Base-by-base conservation (phyloP, 1,140 invertebrate genomes). In the Aphaenogaster ashmeadi region DNA sequence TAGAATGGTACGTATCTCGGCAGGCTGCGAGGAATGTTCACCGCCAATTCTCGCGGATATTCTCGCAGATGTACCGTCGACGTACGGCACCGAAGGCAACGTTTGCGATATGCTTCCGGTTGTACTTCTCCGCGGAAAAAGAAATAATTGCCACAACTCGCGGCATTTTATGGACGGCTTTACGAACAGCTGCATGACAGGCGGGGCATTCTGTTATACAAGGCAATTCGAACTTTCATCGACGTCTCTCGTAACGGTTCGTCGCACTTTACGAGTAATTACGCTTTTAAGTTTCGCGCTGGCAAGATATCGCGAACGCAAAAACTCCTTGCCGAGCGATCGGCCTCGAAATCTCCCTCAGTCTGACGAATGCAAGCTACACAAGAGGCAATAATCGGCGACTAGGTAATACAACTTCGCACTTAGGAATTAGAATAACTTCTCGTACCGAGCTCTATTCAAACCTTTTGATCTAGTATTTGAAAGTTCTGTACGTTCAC, bases 211-310 rank as follows among this genome's bases (percentile, higher is more conserved):
- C 54, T 71, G 56, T 75, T 78, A 60, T 50, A 27, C 67, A 85
- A 85, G 54, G 18, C 47, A 88, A 89, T 85, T 88, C 64, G 72
- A 88, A 89, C 67, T 60, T 38, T 81, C 47, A 52, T 87, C 66
- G 79, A 21, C 66, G 47, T 87, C 80, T 13, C 56, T 21, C 54
- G n/a, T 18, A 80, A 87, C 27, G 33, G 27, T 50, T 38, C 38
- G 44, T 54, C 15, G 64, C 36, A 8, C 41, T 85, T 89, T 64
- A 88, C 33, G 79, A 89, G 44, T 71, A 62, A 88, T 71, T 21
- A 74, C 36, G 72, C 41, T 77, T 84, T 84, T 64, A 79, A 58
- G 38, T 79, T 27, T 21, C 0, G 6, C 1, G 2, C 11, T 11
- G 13, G 9, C 7, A 33, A 71, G 52, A 64, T 36, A 74, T 44